These are phyloP conservation scores for Sebastes trivittatus DNA, from an alignment of 2,797 vertebrate species.

Conservation along the genomic window DNA sequence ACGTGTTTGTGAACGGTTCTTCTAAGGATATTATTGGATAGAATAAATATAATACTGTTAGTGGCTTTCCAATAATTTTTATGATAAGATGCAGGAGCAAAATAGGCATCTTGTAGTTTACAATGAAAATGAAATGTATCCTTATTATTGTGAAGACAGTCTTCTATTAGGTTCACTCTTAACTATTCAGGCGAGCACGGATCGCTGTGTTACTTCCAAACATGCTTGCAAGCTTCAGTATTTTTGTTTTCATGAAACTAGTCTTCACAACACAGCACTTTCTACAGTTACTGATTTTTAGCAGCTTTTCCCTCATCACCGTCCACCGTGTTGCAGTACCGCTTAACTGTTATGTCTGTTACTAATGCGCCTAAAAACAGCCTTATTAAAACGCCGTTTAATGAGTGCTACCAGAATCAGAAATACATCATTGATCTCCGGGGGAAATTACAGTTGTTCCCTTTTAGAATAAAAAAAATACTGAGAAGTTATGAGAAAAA, in stretches of 20 bases:
- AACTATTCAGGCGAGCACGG: background rate
- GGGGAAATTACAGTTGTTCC: too few species aligned
- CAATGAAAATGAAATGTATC: background rate
- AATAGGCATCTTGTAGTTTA: background rate
- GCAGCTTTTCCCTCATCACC: too few species aligned
- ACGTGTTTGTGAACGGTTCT: background rate
- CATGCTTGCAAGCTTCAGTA: background rate
- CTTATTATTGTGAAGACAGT: background rate
- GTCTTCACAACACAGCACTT: too few species aligned
- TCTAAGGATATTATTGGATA: background rate
- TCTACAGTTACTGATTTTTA: too few species aligned
- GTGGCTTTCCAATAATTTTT: background rate
- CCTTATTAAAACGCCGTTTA: too few species aligned
- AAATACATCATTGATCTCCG: too few species aligned
- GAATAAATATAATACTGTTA: background rate
- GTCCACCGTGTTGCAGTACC: too few species aligned
- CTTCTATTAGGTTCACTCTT: background rate
- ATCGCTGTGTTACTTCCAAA: background rate
- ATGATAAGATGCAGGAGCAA: background rate
- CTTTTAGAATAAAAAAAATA: too few species aligned
- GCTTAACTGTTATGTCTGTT: too few species aligned
- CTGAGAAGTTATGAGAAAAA: too few species aligned
- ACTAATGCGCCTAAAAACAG: too few species aligned
- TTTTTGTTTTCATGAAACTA: background rate
- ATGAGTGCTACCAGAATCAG: too few species aligned